phyloP scores from a whole-genome alignment of 2,113 vertebrate genomes.

The Lampris megalopsis region DNA sequence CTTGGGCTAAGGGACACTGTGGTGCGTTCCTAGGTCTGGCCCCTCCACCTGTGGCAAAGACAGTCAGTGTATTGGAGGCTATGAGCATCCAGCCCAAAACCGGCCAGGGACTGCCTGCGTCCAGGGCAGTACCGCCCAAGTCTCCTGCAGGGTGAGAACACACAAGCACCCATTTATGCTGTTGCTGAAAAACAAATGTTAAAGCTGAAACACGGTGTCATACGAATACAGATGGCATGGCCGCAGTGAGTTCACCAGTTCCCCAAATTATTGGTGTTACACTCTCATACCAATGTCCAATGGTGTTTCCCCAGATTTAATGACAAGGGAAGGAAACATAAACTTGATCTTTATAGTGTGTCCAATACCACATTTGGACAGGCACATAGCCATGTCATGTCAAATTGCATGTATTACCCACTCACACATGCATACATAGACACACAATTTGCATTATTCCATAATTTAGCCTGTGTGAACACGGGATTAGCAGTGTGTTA shows the following conservation, averaged over 20 bases:
- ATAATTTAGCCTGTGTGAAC: conserved; percentile 1
- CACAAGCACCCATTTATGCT: background rate
- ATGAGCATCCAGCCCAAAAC: conserved; percentile 88
- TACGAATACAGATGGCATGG: background rate
- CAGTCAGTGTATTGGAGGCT: conserved; percentile 86
- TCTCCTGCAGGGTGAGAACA: conserved; percentile 81
- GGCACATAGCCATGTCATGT: too few relatives aligned
- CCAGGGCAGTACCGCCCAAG: conserved; percentile 86
- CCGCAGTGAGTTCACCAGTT: background rate
- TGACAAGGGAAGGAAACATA: background rate
- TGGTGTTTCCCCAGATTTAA: background rate
- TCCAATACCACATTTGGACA: background rate
- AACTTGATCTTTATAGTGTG: background rate
- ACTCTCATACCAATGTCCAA: background rate
- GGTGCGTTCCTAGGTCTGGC: conserved; percentile 76
- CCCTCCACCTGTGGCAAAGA: conserved; percentile 85
- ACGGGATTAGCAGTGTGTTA: conserved; percentile 24
- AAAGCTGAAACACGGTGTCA: background rate
- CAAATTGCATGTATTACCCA: background rate
- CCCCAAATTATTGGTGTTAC: too few relatives aligned
- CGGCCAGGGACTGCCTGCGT: conserved; percentile 76
- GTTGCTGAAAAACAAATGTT: background rate
- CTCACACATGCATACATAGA: background rate
- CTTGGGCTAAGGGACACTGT: background rate
- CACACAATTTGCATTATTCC: background rate